phyloP scores from a whole-genome alignment of 2,888 invertebrate genomes.

The Melinopterus prodromus region DNA sequence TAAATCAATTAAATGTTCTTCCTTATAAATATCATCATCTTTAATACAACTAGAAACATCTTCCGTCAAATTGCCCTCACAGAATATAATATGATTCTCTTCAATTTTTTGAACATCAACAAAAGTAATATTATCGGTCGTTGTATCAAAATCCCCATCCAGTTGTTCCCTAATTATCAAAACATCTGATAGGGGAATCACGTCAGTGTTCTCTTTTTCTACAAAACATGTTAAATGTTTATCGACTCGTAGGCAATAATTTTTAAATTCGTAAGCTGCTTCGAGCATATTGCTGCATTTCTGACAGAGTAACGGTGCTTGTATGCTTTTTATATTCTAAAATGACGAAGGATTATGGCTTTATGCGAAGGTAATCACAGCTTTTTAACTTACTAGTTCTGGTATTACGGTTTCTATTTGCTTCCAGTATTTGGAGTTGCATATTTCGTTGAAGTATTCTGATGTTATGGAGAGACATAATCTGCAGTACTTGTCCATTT shows the following conservation, averaged over 20 bases:
- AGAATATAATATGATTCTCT: no score
- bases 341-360: constrained; percentile 4
- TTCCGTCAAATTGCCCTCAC: no score
- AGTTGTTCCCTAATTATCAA: background rate
- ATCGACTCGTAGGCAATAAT: constrained; percentile 30
- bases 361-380: background rate
- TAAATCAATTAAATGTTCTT: no score
- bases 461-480: constrained; percentile 13
- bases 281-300: constrained; percentile 25
- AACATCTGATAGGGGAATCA: background rate
- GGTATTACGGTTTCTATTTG: constrained; percentile 21
- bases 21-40: no score
- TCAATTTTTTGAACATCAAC: no score
- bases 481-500: constrained; percentile 19
- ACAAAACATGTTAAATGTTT: constrained; percentile 29
- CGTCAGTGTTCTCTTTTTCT: constrained; percentile 14
- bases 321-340: constrained; percentile 14
- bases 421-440: background rate
- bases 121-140: no score
- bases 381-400: constrained; percentile 25
- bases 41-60: no score
- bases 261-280: constrained; percentile 30
- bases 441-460: background rate
- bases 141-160: background rate
- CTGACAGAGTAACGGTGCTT: constrained; percentile 16